phyloP scores from a whole-genome alignment of 2,797 vertebrate genomes.

The Manis crassicaudata region DNA sequence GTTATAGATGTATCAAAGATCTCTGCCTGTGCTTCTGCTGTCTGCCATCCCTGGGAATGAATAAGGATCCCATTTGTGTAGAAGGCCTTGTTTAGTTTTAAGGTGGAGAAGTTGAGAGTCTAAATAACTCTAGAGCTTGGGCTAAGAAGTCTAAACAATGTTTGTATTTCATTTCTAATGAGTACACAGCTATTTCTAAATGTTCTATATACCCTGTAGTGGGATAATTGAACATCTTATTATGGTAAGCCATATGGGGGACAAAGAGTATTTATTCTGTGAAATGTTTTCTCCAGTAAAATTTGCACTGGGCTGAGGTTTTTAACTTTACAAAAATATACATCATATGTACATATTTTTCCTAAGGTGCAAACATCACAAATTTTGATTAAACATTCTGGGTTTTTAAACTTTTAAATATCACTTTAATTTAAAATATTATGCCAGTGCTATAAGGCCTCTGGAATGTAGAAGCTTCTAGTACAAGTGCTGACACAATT shows the following conservation, averaged over 20 bases:
- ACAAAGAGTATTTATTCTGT: conserved; percentile 65
- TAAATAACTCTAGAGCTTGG: not conserved
- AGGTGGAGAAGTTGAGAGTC: not conserved
- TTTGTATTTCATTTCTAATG: conserved; percentile 55
- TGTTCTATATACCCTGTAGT: conserved; percentile 31
- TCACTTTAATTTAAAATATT: conserved; percentile 52
- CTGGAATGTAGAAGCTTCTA: not conserved
- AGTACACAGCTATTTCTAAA: conserved; percentile 44
- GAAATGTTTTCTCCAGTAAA: conserved; percentile 60
- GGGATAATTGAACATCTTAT: conserved; percentile 63
- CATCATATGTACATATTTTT: not conserved
- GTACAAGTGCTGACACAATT: not conserved
- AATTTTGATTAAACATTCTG: conserved; percentile 54
- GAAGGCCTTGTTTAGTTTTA: not conserved
- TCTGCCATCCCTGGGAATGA: not conserved
- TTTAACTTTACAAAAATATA: conserved; percentile 48
- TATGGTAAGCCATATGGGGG: conserved; percentile 43
- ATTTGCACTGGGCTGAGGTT: conserved; percentile 28
- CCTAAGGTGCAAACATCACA: not conserved
- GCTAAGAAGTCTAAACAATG: conserved; percentile 23
- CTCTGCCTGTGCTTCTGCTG: not conserved
- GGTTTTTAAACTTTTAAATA: conserved; percentile 39
- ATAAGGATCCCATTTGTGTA: not conserved
- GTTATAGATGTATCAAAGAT: not conserved
- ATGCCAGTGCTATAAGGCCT: not conserved